Conservation (phyloP, 1,140 invertebrate species). For the Neuroterus valhalla region DNA sequence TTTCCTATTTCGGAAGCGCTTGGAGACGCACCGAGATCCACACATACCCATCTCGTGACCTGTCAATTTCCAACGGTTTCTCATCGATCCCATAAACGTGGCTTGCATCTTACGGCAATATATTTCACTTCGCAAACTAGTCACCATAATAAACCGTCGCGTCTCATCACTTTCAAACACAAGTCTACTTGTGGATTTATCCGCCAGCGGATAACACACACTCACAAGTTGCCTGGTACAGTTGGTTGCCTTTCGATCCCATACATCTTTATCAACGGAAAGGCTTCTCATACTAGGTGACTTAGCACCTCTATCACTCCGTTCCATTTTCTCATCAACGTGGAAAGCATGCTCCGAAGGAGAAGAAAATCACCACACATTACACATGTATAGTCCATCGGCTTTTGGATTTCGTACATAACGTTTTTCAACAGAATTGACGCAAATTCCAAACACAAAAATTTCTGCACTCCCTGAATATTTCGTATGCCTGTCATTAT, state of each 20-base stretch:
- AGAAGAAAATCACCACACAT: slow-evolving; percentile 15
- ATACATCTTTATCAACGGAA: slow-evolving; percentile 55
- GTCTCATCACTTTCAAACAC: neutral
- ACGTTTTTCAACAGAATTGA: neutral
- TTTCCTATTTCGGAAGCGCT: neutral
- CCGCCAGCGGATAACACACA: neutral
- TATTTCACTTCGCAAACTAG: slow-evolving; percentile 7
- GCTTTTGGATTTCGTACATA: neutral
- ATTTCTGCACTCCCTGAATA: too few species aligned
- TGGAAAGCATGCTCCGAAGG: slow-evolving; percentile 36
- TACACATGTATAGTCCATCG: slow-evolving; percentile 7
- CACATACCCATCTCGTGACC: slow-evolving; percentile 1
- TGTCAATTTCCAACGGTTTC: neutral
- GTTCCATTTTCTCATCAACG: slow-evolving; percentile 48
- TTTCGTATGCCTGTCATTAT: too few species aligned
- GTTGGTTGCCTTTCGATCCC: neutral
- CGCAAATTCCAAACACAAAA: too few species aligned
- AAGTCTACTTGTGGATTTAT: neutral
- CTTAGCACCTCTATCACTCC: slow-evolving; percentile 39
- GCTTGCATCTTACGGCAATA: slow-evolving; percentile 9
- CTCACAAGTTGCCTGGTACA: neutral
- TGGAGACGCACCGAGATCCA: neutral
- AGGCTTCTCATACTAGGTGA: slow-evolving; percentile 38
- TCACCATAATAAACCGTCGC: neutral
- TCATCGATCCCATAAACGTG: slow-evolving; percentile 23